Conservation (phyloP, 2,797 vertebrate species). For the Eutrigla gurnardus region DNA sequence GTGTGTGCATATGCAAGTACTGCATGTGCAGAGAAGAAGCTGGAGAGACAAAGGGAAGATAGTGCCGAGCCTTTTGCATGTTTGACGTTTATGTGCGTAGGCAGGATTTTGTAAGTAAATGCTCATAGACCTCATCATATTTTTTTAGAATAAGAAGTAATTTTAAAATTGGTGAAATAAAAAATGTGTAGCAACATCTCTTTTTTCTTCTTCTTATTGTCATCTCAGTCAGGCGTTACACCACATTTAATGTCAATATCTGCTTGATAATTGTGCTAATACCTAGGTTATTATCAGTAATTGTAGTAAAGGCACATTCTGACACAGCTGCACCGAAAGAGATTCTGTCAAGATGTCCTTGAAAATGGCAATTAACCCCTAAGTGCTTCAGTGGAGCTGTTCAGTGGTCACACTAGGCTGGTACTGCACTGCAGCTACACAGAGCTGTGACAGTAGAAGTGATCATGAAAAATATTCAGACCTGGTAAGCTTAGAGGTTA, state of each 20-base stretch:
- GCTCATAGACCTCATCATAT: constrained; percentile 1
- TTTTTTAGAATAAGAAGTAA: constrained; percentile 9
- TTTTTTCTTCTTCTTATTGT: constrained; percentile 6
- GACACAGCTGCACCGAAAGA: constrained; percentile 27
- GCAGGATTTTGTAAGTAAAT: constrained; percentile 27
- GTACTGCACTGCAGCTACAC: constrained; percentile 14
- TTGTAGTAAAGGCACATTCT: constrained; percentile 28
- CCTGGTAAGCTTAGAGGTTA: constrained; percentile 38
- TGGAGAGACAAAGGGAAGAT: constrained; percentile 16
- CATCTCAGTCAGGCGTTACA: neutral
- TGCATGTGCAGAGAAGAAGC: neutral
- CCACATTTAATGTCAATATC: neutral
- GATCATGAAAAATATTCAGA: constrained; percentile 36
- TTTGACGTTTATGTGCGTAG: constrained; percentile 18
- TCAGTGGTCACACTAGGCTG: constrained; percentile 19
- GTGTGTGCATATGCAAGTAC: constrained; percentile 3
- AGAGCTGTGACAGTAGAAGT: constrained; percentile 1
- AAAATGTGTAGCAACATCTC: neutral
- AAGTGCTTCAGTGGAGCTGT: constrained; percentile 39
- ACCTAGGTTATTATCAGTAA: constrained; percentile 21
- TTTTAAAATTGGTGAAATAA: neutral
- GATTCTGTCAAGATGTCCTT: constrained; percentile 48
- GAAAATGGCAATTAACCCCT: constrained; percentile 57
- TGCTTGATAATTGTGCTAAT: neutral
- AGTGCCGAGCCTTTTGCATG: neutral